Evolutionary conservation across 2,113 vertebrate species (phyloP).

Genomic region (Nematolebias whitei): DNA sequence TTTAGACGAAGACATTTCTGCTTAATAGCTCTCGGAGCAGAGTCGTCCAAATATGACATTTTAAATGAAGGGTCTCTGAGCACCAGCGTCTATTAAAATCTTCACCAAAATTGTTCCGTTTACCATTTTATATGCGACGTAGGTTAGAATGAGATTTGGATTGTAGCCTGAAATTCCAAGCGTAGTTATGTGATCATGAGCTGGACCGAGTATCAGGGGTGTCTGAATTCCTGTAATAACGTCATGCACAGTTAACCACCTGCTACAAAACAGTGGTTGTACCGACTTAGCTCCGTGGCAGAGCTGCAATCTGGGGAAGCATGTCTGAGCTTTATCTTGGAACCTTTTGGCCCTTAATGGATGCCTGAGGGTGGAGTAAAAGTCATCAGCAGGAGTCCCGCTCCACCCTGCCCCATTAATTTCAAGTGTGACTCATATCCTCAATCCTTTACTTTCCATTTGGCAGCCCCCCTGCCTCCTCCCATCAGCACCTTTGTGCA

Average conservation of each 20-base stretch:
- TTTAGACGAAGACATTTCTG: conserved; percentile 65
- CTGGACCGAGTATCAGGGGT: conserved; percentile 3
- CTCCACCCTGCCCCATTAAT: conserved; percentile 72
- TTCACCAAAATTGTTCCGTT: conserved; percentile 52
- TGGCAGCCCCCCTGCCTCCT: conserved; percentile 17
- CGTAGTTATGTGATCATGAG: conserved; percentile 24
- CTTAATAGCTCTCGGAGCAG: conserved; percentile 63
- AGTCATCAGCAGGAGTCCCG: conserved; percentile 45
- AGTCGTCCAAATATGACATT: conserved; percentile 65
- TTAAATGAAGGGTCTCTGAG: conserved; percentile 48
- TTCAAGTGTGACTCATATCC: conserved; percentile 68
- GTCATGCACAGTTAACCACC: conserved; percentile 41
- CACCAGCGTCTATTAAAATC: conserved; percentile 54
- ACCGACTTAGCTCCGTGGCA: not conserved
- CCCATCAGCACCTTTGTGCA: conserved; percentile 55
- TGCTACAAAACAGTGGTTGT: not conserved
- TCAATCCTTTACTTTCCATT: conserved; percentile 33
- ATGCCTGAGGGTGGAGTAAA: conserved; percentile 57
- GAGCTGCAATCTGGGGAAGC: conserved; percentile 22
- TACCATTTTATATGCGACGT: conserved; percentile 41
- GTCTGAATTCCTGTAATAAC: conserved; percentile 23
- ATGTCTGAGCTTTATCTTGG: conserved; percentile 14
- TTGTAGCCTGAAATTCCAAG: conserved; percentile 21
- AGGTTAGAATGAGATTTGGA: conserved; percentile 28
- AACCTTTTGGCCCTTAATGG: conserved; percentile 42